Evolutionary conservation across 92 coral and sea anemone species (phyloP).

Genomic region (Epizoanthus scotinus): DNA sequence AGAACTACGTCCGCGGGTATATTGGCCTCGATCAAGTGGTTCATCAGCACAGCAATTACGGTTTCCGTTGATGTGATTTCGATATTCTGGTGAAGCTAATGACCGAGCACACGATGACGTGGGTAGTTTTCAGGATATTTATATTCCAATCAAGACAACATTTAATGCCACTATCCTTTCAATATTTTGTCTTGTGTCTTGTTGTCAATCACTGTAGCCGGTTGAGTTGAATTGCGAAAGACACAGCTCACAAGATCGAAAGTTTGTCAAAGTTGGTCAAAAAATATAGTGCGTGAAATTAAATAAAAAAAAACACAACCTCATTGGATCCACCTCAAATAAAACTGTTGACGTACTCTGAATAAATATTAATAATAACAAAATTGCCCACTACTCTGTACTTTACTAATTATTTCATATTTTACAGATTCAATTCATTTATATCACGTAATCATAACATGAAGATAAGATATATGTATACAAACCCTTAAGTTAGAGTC

Average conservation of each 20-base stretch:
- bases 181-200: too few relatives aligned
- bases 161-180: neutral
- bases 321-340: neutral
- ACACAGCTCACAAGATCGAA: too few relatives aligned
- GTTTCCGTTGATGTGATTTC: conserved; percentile 9
- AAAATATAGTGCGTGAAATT: neutral
- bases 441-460: too few relatives aligned
- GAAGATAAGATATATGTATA: too few relatives aligned
- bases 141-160: neutral
- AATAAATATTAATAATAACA: neutral
- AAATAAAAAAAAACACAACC: neutral
- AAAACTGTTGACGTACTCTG: neutral
- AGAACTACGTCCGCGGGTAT: conserved; percentile 19
- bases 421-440: neutral
- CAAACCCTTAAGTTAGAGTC: too few relatives aligned
- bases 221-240: too few relatives aligned
- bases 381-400: neutral
- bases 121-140: neutral
- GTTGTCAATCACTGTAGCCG: too few relatives aligned
- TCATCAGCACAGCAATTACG: conserved; percentile 15
- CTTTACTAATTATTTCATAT: neutral
- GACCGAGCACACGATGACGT: conserved; percentile 12
- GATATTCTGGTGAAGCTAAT: conserved; percentile 1
- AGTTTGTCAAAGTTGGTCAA: neutral
- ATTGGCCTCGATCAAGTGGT: conserved; percentile 12